A percentile compares a stretch with the other conserved stretches of the same genome.
Conservation (phyloP, 2,113 vertebrate species). For the Charina bottae region DNA sequence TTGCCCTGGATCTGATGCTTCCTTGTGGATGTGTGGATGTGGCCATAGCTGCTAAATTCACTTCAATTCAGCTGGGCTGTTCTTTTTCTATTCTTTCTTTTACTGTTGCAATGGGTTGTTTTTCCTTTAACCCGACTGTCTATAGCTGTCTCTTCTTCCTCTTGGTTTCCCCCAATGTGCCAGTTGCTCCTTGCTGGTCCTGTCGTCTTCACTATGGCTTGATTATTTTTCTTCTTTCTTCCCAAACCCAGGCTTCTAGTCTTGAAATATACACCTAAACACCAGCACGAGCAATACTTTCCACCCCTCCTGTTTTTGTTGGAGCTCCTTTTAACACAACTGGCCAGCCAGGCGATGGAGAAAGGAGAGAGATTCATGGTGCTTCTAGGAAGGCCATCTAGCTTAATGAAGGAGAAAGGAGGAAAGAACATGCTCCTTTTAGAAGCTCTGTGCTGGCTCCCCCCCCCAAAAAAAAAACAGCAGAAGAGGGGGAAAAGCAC, state of each 20-base stretch:
- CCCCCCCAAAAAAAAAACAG: not conserved
- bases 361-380: not conserved
- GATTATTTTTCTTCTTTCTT: not conserved
- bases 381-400: not conserved
- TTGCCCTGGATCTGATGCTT: not conserved
- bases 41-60: not conserved
- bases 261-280: not conserved
- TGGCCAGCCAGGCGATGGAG: not conserved
- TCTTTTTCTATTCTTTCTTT: not conserved
- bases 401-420: not conserved
- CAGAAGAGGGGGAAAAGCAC: not conserved
- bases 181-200: not conserved
- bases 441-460: not conserved
- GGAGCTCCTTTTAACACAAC: not conserved
- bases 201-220: not conserved
- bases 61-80: not conserved
- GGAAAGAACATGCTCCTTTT: not conserved
- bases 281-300: not conserved
- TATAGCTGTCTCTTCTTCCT: not conserved
- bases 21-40: not conserved
- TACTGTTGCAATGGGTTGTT: not conserved
- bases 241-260: not conserved
- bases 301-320: not conserved
- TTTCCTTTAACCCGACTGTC: not conserved
- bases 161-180: not conserved